These are phyloP conservation scores for Castor canadensis DNA, from an alignment of 2,113 vertebrate species.

Conservation along the genomic window DNA sequence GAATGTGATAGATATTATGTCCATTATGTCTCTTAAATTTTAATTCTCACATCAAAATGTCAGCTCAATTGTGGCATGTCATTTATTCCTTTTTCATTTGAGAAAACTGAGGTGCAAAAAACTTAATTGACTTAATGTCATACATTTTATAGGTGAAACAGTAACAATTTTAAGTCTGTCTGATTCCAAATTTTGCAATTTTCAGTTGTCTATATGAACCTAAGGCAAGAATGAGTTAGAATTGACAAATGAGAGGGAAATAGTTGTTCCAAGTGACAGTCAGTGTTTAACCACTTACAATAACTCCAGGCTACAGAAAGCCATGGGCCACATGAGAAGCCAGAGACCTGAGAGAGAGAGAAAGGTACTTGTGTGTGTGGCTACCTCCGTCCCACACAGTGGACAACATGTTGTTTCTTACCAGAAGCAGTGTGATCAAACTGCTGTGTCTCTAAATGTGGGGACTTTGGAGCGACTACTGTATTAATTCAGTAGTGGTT, in stretches of 20 bases:
- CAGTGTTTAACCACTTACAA: background rate
- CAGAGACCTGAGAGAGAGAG: too few species aligned
- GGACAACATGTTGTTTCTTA: background rate
- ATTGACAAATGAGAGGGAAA: background rate
- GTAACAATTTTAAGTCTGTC: background rate
- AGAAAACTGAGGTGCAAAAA: background rate
- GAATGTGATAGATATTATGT: background rate
- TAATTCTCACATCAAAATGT: conserved; percentile 42
- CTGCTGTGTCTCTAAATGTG: too few species aligned
- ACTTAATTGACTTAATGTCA: background rate
- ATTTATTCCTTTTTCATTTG: background rate
- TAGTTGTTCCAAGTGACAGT: background rate
- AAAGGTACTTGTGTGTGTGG: too few species aligned
- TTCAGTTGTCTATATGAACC: background rate
- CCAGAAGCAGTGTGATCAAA: background rate
- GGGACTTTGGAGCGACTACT: background rate
- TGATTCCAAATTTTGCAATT: background rate
- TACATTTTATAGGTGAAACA: background rate
- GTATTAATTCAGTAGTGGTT: background rate
- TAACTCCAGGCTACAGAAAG: background rate
- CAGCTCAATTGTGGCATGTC: background rate
- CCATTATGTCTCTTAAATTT: background rate
- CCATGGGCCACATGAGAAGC: background rate
- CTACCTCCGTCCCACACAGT: background rate
- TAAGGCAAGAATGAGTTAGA: background rate